Evolutionary conservation across 2,888 invertebrate species (phyloP).

Genomic region (Aphrophora alni): DNA sequence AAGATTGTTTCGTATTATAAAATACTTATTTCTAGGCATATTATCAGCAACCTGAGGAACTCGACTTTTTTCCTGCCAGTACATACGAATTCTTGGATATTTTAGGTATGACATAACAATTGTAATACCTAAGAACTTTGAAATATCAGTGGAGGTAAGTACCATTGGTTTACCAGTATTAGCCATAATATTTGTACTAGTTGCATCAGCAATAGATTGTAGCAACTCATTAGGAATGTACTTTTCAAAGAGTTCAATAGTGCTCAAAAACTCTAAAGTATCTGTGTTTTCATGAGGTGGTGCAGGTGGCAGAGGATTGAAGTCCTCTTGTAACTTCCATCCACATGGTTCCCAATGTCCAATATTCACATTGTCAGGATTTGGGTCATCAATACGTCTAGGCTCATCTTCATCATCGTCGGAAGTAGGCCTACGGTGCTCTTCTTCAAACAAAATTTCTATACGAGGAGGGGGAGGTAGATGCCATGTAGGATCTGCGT

Average conservation of each 20-base stretch:
- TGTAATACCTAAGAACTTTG: conserved; percentile 21
- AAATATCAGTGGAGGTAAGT: not conserved
- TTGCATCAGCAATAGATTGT: not conserved
- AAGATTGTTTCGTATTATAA: conserved; percentile 7
- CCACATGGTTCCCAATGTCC: no score
- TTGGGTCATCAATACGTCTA: no score
- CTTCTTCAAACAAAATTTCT: no score
- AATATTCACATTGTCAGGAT: no score
- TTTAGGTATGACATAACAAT: conserved; percentile 27
- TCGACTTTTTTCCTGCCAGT: conserved; percentile 15
- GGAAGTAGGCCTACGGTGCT: no score
- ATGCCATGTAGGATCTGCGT: no score
- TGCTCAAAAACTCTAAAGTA: not conserved
- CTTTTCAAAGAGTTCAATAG: not conserved
- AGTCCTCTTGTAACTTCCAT: no score
- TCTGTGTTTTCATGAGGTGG: not conserved
- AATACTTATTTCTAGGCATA: conserved; percentile 27
- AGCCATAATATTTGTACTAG: not conserved
- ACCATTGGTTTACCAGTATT: not conserved
- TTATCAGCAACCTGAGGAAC: not conserved
- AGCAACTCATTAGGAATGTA: conserved; percentile 21
- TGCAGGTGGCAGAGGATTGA: conserved; percentile 27
- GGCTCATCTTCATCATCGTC: no score
- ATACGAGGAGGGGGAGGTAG: no score
- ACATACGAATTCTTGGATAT: no score